These are phyloP conservation scores for Sebastes taczanowskii DNA, from an alignment of 2,797 vertebrate genomes.

Conservation along the genomic window DNA sequence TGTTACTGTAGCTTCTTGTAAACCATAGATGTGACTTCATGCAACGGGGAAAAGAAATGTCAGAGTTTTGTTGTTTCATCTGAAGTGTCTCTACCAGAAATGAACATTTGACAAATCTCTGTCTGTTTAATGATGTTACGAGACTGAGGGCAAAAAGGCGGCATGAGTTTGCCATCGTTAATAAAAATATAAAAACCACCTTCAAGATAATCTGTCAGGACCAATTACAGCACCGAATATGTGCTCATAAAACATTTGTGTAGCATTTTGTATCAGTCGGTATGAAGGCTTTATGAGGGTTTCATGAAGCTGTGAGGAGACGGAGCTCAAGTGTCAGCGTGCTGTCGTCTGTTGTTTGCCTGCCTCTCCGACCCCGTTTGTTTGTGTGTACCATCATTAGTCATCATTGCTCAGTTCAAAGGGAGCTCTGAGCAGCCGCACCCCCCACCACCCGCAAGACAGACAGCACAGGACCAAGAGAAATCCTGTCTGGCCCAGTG, in stretches of 20 bases:
- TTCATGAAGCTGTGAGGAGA: conserved; percentile 19
- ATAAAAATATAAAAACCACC: not conserved
- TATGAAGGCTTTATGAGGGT: not conserved
- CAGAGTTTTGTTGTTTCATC: no score
- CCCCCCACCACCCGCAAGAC: conserved; percentile 3
- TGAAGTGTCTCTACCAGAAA: no score
- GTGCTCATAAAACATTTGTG: not conserved
- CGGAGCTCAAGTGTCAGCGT: conserved; percentile 33
- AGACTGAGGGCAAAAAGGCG: no score
- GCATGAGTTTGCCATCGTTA: not conserved
- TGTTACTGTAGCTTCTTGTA: no score
- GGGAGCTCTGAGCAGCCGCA: conserved; percentile 30
- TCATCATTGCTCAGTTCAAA: conserved; percentile 63
- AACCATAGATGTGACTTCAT: no score
- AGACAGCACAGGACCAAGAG: conserved; percentile 51
- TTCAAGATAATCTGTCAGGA: not conserved
- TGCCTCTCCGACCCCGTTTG: conserved; percentile 44
- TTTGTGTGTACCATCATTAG: conserved; percentile 58
- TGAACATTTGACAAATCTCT: no score
- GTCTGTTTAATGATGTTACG: no score
- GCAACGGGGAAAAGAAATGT: no score
- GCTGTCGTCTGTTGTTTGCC: conserved; percentile 38
- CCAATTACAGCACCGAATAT: not conserved
- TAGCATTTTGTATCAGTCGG: not conserved
- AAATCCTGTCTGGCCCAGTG: conserved; percentile 68